A percentile compares a stretch with the other conserved stretches of the same genome.
phyloP scores from a whole-genome alignment of 2,797 vertebrate genomes.

The Megalops cyprinoides region DNA sequence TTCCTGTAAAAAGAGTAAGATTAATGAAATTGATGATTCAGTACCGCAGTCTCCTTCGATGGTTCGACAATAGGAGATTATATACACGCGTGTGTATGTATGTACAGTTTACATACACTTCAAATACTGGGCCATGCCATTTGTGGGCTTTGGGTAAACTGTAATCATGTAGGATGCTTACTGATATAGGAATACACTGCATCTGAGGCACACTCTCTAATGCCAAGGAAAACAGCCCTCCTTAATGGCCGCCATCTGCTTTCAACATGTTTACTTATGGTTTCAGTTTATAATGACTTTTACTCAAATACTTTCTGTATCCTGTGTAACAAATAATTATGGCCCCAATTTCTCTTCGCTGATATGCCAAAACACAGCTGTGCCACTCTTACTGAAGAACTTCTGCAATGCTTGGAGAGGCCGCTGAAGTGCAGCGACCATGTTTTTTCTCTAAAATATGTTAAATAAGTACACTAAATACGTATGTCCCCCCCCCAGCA shows the following conservation, averaged over 20 bases:
- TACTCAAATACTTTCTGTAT: conserved; percentile 61
- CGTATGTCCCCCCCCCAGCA: not conserved
- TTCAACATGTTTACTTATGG: conserved; percentile 57
- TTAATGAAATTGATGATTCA: not conserved
- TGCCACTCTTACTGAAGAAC: conserved; percentile 19
- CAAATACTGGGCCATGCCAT: not conserved
- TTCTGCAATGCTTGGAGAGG: not conserved
- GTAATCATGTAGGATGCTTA: conserved; percentile 56
- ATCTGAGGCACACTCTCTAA: conserved; percentile 60
- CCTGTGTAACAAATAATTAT: conserved; percentile 69
- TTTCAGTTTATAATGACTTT: conserved; percentile 69
- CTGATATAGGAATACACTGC: conserved; percentile 63
- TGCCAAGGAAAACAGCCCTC: conserved; percentile 54
- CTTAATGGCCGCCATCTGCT: conserved; percentile 74
- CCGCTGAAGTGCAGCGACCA: no score
- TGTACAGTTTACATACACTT: no score
- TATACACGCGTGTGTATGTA: no score
- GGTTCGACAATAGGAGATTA: not conserved
- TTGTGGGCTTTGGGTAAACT: conserved; percentile 49
- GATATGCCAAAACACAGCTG: conserved; percentile 61
- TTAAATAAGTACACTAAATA: not conserved
- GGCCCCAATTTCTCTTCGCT: conserved; percentile 57
- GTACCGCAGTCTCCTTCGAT: not conserved
- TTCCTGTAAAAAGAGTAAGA: not conserved
- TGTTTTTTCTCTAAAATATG: not conserved